Base-by-base conservation (phyloP, 2,113 vertebrate genomes). In the Acrocephalus arundinaceus region DNA sequence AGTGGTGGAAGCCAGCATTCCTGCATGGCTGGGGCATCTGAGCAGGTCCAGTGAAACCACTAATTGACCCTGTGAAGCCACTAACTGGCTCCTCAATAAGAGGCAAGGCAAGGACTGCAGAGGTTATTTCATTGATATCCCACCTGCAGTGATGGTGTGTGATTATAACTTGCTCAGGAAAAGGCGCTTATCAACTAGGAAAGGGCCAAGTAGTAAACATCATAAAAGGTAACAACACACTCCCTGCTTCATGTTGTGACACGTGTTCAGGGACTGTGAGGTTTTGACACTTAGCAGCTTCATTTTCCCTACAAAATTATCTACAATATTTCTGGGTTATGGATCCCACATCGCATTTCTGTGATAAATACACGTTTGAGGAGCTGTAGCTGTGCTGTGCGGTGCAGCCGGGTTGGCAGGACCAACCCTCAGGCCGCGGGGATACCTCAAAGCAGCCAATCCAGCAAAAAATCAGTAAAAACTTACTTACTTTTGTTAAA, bases 281-380 rank as follows among this genome's bases (percentile, higher is more conserved):
- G 25, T 43, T 80, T 52, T 23, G 33, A 37, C 45, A 12, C 20
- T 18, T 25, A 5, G 51, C 63, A 25, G 58, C 49, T 51, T 43
- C 54, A 10, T 7, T 28, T 48, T 33, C n/a, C 24, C 51, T 17
- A 4, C 15, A 13, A 18, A 43, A 46, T 17, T 15, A 7, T 35
- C 1, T 4, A 2, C 3, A 5, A 3, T 13, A 11, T 23, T 27
- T 18, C 46, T 46, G 27, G 28, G 27, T 59, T 59, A 37, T 0
- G 3, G 39, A 27, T 54, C 19, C 39, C 39, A 3, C 16, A 1
- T 3, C 1, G 0, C 24, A 24, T 13, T 23, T 27, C 43, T 2
- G 15, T 0, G 23, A 15, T 30, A 33, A 23, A 28, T 2, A 0
- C 0, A 0, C 2, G 9, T 7, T 10, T 5, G 1, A 3, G 74